Percentiles rank a stretch among this genome's conserved stretches.
Conservation (phyloP, 2,797 vertebrate species). For the Pantherophis alleghaniensis region DNA sequence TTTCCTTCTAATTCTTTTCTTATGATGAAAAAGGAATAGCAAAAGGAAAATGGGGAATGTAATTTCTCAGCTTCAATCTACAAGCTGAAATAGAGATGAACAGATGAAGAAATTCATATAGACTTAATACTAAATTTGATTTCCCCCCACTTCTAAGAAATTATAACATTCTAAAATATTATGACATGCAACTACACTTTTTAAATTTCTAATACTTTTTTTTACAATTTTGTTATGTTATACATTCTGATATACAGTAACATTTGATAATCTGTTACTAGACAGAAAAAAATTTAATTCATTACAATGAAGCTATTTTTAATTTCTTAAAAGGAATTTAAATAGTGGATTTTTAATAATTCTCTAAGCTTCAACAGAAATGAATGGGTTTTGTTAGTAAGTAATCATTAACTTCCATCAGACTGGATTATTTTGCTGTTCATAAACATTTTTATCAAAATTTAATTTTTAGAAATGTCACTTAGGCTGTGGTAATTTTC, state of each 20-base stretch:
- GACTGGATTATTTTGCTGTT: neutral
- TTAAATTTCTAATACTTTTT: neutral
- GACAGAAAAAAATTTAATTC: neutral
- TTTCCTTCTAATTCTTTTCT: neutral
- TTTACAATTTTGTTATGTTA: neutral
- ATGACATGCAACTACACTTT: neutral
- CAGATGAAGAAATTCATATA: neutral
- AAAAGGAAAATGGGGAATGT: neutral
- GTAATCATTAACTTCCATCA: neutral
- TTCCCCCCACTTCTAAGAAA: neutral
- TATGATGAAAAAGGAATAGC: neutral
- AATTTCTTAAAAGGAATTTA: neutral
- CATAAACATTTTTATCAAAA: neutral
- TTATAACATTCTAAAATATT: neutral
- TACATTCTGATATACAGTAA: neutral
- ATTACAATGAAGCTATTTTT: neutral
- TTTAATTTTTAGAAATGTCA: neutral
- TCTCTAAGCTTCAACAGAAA: neutral
- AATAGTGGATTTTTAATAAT: neutral
- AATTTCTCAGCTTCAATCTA: neutral
- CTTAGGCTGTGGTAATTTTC: neutral
- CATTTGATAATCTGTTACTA: neutral
- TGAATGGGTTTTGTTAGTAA: neutral
- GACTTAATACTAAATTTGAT: neutral
- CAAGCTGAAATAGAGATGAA: neutral